Conservation (phyloP, 2,797 vertebrate genomes). For the Botia almorhae region DNA sequence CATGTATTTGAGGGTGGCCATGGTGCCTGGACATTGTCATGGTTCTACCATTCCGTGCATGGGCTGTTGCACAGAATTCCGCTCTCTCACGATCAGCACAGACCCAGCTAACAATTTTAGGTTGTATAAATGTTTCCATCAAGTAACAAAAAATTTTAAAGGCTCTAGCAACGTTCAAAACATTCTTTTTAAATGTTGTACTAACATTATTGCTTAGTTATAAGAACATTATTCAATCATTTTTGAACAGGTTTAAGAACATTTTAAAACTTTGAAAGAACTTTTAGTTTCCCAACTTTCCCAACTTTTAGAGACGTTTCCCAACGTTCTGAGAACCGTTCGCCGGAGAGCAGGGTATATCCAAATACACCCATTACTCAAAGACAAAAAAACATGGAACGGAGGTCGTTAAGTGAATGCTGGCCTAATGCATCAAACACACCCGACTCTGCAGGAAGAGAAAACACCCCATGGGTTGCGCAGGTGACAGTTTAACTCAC, state of each 20-base stretch:
- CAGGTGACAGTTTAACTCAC: constrained; percentile 52
- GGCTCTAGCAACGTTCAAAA: too few species aligned
- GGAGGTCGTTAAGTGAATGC: constrained; percentile 15
- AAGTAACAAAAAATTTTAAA: too few species aligned
- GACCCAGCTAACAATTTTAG: not conserved
- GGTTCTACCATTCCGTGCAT: constrained; percentile 26
- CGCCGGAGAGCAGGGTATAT: constrained; percentile 20
- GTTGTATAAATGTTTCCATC: too few species aligned
- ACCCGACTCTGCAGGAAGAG: constrained; percentile 39
- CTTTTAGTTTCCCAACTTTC: too few species aligned
- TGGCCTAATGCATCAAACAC: constrained; percentile 49
- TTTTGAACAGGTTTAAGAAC: too few species aligned
- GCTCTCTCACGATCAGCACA: constrained; percentile 32
- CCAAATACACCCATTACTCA: constrained; percentile 55
- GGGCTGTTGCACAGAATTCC: constrained; percentile 16
- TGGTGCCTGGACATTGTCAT: constrained; percentile 53
- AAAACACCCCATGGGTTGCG: constrained; percentile 38
- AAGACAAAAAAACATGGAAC: constrained; percentile 34
- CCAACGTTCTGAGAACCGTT: too few species aligned
- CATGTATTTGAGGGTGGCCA: constrained; percentile 45
- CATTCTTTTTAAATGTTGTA: too few species aligned
- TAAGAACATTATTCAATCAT: too few species aligned
- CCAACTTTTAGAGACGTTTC: too few species aligned
- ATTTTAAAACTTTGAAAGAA: too few species aligned
- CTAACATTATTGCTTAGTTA: too few species aligned